Base-by-base conservation (phyloP, 2,888 invertebrate genomes). In the Phaedon cochleariae region DNA sequence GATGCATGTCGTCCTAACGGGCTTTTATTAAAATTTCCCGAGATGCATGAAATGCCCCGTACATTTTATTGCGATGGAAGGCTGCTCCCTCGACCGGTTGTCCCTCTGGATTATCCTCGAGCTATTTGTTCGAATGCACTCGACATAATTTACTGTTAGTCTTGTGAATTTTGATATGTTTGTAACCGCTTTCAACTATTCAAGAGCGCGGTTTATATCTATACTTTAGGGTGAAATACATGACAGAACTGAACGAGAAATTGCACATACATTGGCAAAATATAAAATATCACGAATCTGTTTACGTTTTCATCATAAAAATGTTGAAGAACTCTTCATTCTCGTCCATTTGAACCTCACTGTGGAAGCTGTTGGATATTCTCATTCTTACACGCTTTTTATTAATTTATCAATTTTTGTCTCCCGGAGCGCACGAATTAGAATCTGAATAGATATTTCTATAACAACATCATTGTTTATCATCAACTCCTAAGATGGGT, bases 1-100 rank as follows among this genome's bases (percentile, higher is more conserved):
- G 46, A 59, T 59, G 64, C 64, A 64, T 57, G 53, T 37, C 31
- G 53, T 59, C 58, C 52, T 9, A 34, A 34, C 31, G 9, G 41
- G 15, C 41, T 41, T 59, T 59, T 64, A 64, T 59, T 64, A 59
- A 64, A 64, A 59, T 59, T 54, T 26, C 22, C 59, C 26, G 46
- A 59, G 45, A 17, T 54, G 48, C 64, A 59, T 22, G 34, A 20
- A 64, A 53, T 59, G 59, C 5, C 46, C 22, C 10, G 34, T 21
- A 17, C 57, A 52, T 60, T 52, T 60, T 34, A 60, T 60, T 60
- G 49, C 52, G 21, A 52, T 29, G 15, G 53, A 29, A 26, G 7
- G 37, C 20, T 20, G n/a, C 37, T n/a, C n/a, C n/a, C n/a, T 57
- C 10, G 15, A 26, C 12, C 45, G n/a, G n/a, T n/a, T n/a, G 10